Evolutionary conservation across 2,113 vertebrate genomes (phyloP).

Genomic region (Plecotus auritus): DNA sequence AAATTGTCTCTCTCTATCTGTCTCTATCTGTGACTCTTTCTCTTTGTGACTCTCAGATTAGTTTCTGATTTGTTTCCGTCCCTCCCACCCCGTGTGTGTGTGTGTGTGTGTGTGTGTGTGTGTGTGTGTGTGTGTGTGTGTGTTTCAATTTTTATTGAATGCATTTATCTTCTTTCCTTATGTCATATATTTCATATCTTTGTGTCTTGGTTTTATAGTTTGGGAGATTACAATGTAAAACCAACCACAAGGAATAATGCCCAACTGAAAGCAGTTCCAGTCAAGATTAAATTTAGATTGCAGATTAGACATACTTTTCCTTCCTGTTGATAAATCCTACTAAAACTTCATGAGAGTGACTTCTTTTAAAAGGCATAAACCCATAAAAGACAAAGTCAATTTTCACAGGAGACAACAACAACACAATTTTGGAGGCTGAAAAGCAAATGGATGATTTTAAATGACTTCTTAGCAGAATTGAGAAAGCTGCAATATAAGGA

Average conservation of each 20-base stretch:
- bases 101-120: not conserved
- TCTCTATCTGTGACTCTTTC: not conserved
- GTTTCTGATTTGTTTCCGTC: not conserved
- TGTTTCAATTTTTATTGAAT: not conserved
- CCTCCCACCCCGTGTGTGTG: not conserved
- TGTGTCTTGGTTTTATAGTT: conserved; percentile 10
- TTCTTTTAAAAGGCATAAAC: not conserved
- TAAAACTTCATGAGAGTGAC: not conserved
- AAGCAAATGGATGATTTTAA: not conserved
- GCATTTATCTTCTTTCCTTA: not conserved
- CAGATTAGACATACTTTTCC: not conserved
- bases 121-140: not conserved
- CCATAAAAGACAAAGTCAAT: not conserved
- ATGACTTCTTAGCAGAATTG: conserved; percentile 11
- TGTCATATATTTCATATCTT: not conserved
- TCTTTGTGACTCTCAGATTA: not conserved
- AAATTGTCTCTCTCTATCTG: not conserved
- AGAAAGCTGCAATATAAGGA: not conserved
- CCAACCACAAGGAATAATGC: not conserved
- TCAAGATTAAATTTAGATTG: conserved; percentile 35
- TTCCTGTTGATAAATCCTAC: conserved; percentile 13
- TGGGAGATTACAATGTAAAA: conserved; percentile 3
- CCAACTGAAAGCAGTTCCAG: conserved; percentile 20
- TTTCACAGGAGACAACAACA: conserved; percentile 19
- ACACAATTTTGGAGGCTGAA: not conserved